Evolutionary conservation across 2,797 vertebrate species (phyloP).

Genomic region (Galagoides demidoff): DNA sequence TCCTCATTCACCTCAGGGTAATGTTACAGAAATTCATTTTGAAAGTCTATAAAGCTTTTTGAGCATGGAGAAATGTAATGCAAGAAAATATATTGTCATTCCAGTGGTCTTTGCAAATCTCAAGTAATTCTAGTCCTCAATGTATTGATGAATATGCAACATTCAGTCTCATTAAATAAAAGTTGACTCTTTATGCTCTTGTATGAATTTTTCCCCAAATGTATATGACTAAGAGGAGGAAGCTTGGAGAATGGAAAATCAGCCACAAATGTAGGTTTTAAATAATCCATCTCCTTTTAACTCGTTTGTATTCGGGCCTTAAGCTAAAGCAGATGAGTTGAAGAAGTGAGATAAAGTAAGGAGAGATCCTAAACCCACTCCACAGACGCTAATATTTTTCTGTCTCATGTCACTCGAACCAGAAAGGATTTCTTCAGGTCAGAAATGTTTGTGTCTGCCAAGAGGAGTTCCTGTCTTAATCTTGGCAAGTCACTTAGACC

Average conservation of each 20-base stretch:
- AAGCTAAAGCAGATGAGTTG: background rate
- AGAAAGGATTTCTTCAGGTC: background rate
- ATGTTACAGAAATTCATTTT: conserved; percentile 30
- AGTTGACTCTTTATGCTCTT: background rate
- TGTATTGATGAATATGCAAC: background rate
- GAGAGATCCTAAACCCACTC: background rate
- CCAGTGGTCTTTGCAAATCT: background rate
- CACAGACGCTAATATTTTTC: background rate
- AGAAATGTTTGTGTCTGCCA: conserved; percentile 35
- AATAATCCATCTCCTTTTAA: conserved; percentile 27
- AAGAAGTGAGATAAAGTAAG: background rate
- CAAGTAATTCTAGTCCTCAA: background rate
- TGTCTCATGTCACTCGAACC: background rate
- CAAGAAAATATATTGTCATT: conserved; percentile 1
- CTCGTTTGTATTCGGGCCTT: background rate
- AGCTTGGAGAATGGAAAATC: background rate
- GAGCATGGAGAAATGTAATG: conserved; percentile 36
- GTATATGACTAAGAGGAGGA: background rate
- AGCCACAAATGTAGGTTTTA: conserved; percentile 10
- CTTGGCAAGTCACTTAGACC: conserved; percentile 23
- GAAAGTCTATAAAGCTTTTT: conserved; percentile 41
- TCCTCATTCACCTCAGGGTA: conserved; percentile 52
- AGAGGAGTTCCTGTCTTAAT: background rate
- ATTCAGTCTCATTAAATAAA: conserved; percentile 16
- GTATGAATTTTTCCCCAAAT: conserved; percentile 8